Evolutionary conservation across 2,888 invertebrate genomes (phyloP).

Genomic region (Coleophora flavipennella): DNA sequence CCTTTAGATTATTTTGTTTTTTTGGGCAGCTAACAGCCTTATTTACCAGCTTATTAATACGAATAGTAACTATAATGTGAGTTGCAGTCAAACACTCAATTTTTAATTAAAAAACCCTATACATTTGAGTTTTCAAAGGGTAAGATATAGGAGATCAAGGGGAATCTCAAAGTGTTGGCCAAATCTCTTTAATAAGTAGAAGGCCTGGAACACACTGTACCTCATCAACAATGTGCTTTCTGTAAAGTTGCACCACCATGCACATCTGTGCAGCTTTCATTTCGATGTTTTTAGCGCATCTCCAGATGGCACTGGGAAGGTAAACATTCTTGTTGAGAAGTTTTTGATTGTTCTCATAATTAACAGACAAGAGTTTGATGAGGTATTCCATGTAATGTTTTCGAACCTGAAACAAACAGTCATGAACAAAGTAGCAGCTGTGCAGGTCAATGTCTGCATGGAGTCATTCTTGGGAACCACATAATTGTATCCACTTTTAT

Average conservation of each 20-base stretch:
- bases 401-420: slow-evolving; percentile 41
- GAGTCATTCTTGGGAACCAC: background rate
- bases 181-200: no score
- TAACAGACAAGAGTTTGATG: slow-evolving; percentile 47
- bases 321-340: slow-evolving; percentile 52
- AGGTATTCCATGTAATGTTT: slow-evolving; percentile 63
- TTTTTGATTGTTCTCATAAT: slow-evolving; percentile 56
- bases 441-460: no score
- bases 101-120: no score
- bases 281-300: slow-evolving; percentile 60
- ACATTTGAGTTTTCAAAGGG: no score
- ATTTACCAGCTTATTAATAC: no score
- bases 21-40: no score
- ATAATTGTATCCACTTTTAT: background rate
- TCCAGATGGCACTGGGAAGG: slow-evolving; percentile 61
- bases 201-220: slow-evolving; percentile 22
- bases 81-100: no score
- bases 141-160: no score
- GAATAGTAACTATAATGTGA: no score
- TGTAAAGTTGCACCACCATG: slow-evolving; percentile 59
- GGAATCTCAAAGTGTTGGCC: no score
- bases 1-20: no score
- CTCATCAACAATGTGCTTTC: slow-evolving; percentile 44
- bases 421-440: no score
- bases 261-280: slow-evolving; percentile 52